Evolutionary conservation across 2,113 vertebrate species (phyloP), one percentile per base, ranked within the genome.

Genomic region (Psilopsiagon aurifrons): DNA sequence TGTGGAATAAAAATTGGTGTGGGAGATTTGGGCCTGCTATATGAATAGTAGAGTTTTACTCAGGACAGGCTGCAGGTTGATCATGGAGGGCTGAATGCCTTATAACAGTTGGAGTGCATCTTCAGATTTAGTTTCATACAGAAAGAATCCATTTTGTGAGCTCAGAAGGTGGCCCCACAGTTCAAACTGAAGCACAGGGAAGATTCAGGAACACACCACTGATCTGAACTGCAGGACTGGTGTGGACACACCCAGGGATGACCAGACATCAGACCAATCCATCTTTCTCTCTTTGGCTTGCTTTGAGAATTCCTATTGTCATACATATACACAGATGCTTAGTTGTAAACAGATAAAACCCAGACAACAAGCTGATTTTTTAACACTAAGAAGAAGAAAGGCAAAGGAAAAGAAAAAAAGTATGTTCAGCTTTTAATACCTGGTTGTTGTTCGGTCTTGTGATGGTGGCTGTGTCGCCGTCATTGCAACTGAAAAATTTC

Each of bases 271-370:
- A 89, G 84, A 95, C 70, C 47, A 35, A 92, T 95, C 84, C 89
- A 76, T 96, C 96, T 91, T 92, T 62, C 83, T 94, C 64, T 35
- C 39, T 91, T 92, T 96, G 95, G 91, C 93, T 95, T 88, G 82
- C 67, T 79, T 59, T 59, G 74, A 96, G 87, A 75, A 97, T 96
- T 95, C 94, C 93, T 91, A 8, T 95, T 93, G 91, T 95, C 94
- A 91, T 97, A 94, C 84, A 94, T 59, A 90, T 20, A 77, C 41
- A 2, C 89, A 96, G 93, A 92, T 94, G 77, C 93, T 57, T 66
- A 37, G 74, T 60, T n/a, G 12, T 94, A 95, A 95, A 85, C 89
- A 94, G 77, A 92, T 47, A 91, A 92, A 91, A 6, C 33, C 35
- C 86, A 82, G 94, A 86, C 47, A 63, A n/a, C 54, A 46, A 83